Base-by-base conservation (phyloP, 2,797 vertebrate species). In the Emys orbicularis region DNA sequence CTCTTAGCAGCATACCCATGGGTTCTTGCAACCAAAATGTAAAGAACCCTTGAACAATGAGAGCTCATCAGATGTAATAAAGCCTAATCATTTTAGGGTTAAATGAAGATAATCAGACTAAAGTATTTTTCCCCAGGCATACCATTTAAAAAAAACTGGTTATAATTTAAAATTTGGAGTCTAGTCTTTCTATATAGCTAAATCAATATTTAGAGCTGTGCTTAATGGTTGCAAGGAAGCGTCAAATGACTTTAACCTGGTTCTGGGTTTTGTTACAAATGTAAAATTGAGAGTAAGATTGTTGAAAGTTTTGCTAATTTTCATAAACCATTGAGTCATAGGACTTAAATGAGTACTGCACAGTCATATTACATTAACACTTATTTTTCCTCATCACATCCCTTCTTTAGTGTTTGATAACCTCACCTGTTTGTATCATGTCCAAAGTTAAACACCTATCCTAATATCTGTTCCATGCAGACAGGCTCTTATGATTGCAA, bases 11-110 rank as follows among this genome's bases (percentile, higher is more conserved):
- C 83, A 72, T 52, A 90, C 8, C 79, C 44, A 44, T 83, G 31
- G 61, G 81, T 56, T 92, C 54, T 12, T 77, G 21, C 29, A 91
- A 91, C 94, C 29, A 87, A 81, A 94, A 90, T 44, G 29, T 68
- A 77, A 65, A 87, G 5, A 92, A 87, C 12, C 27, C 90, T 96
- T 95, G 86, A 90, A 83, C 54, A 91, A 13, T 61, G 81, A 27
- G 93, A 88, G 25, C 90, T 82, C 83, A 81, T 57, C 41, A 83
- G 83, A 41, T 41, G 23, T 16, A 90, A 86, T 85, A 68, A 59
- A 31, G 87, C 21, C 54, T 90, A 16, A 83, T 96, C 31, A 89
- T 87, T 95, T 97, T 83, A 92, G 52, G 5, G 47, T 83, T 92
- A 88, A 94, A 80, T 59, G 47, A 93, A 56, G 74, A 88, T 80